Evolutionary conservation across 1,140 invertebrate species (phyloP).

Genomic region (Drosophila orena): DNA sequence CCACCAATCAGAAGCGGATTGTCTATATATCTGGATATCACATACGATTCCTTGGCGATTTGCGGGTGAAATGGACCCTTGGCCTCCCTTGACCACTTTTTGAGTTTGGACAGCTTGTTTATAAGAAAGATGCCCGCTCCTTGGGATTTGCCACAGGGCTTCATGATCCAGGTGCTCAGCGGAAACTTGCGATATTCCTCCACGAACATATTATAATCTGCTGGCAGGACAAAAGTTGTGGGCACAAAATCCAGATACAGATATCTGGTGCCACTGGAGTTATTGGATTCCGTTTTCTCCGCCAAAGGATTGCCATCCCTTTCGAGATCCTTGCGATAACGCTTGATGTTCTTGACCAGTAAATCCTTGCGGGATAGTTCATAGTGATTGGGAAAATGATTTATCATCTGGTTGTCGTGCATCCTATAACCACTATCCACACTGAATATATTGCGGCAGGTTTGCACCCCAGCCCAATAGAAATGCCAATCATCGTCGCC

Average conservation of each 20-base stretch:
- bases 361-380: conserved; percentile 97
- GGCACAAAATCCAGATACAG: conserved; percentile 95
- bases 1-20: conserved; percentile 94
- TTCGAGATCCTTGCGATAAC: conserved; percentile 96
- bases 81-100: conserved; percentile 94
- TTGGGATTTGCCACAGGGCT: conserved; percentile 96
- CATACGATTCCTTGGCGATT: conserved; percentile 93
- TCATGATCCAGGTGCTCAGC: conserved; percentile 98
- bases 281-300: conserved; percentile 88
- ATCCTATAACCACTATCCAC: conserved; percentile 96
- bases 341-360: conserved; percentile 97
- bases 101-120: conserved; percentile 94
- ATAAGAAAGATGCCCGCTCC: conserved; percentile 95
- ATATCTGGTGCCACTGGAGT: conserved; percentile 91
- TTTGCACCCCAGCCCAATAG: conserved; percentile 97
- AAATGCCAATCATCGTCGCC: conserved; percentile 98
- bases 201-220: conserved; percentile 98
- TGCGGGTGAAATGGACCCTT: conserved; percentile 93
- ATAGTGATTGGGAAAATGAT: conserved; percentile 97
- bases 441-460: conserved; percentile 95
- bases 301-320: conserved; percentile 94
- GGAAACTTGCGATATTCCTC: conserved; percentile 97
- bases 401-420: conserved; percentile 95
- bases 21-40: conserved; percentile 95
- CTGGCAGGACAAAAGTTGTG: conserved; percentile 96